Conservation (phyloP, 2,888 invertebrate species). For the Scaeva pyrastri region DNA sequence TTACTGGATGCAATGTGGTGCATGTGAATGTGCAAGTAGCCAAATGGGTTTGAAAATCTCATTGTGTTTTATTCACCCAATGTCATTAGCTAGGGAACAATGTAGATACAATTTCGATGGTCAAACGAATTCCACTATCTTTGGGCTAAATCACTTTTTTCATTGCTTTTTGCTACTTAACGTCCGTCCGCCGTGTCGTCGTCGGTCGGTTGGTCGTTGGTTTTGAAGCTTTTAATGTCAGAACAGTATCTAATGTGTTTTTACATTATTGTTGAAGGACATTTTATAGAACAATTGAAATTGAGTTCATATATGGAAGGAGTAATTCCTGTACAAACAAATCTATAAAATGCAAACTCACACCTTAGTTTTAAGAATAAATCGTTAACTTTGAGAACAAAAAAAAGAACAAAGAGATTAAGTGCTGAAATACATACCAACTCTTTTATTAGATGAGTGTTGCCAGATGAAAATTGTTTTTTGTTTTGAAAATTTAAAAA, state of each 20-base stretch:
- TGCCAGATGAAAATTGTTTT: not conserved
- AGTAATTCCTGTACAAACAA: constrained; percentile 51
- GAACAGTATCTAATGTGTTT: not conserved
- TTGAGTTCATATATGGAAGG: constrained; percentile 17
- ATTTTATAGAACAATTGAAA: constrained; percentile 51
- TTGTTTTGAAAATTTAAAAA: too few species aligned
- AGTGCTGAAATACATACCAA: not conserved
- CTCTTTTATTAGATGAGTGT: not conserved
- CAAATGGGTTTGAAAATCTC: constrained; percentile 25
- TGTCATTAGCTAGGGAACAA: constrained; percentile 2
- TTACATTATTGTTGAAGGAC: constrained; percentile 62
- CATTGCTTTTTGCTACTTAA: constrained; percentile 4
- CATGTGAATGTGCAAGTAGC: not conserved
- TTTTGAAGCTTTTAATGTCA: constrained; percentile 12
- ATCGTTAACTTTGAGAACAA: constrained; percentile 28
- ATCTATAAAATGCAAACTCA: constrained; percentile 59
- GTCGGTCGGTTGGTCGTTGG: too few species aligned
- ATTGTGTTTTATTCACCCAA: constrained; percentile 38
- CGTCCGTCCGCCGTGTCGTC: too few species aligned
- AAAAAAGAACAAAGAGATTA: constrained; percentile 26
- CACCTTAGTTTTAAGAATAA: constrained; percentile 63
- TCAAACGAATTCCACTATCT: constrained; percentile 25
- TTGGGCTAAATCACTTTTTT: not conserved
- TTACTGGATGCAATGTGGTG: not conserved
- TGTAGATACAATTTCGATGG: constrained; percentile 15